Base-by-base conservation (phyloP, 1,140 invertebrate species). In the Drosophila funebris region DNA sequence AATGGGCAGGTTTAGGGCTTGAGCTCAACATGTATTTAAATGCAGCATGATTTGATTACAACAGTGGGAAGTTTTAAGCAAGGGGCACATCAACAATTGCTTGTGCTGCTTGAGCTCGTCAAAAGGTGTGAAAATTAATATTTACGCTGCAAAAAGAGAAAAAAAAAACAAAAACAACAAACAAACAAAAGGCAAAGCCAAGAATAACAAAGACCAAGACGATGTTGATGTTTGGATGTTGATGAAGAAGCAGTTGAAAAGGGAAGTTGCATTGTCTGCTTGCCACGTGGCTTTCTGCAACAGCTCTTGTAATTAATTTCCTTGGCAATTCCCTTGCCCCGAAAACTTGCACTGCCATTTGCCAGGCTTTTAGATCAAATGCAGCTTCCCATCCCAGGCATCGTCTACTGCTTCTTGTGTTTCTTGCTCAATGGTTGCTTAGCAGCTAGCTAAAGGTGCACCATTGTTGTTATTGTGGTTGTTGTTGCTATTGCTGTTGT, bases 61-160 rank as follows among this genome's bases (percentile, higher is more conserved):
- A 68, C 61, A 33, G 53, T 41, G 16, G 11, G n/a, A 5, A 18
- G 7, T 36, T 22, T 20, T 36, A 33, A 3, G 29, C 18, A 33
- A 14, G 24, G 24, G 13, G 24, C n/a, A 48, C 44, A 48, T 20
- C 71, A 78, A 52, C 54, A 70, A 74, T 54, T 43, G 36, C 27
- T 31, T 64, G 62, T 72, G 36, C 22, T 20, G 9, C 31, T 60
- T 54, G 39, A 63, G 43, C 62, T 63, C 64, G 52, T 72, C 48
- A 64, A 78, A 78, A 76, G 82, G 83, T 87, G 83, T 37, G 76
- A 83, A 87, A 79, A 76, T 88, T 85, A 87, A 88, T 87, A 83
- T 79, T 79, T 88, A 62, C 64, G 43, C 18, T 48, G 48, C 53
- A 68, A 62, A 76, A 66, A n/a, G 24, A 27, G 6, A 73, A 60